A percentile compares a stretch with the other conserved stretches of the same genome.
Evolutionary conservation across 2,113 vertebrate genomes (phyloP).

Genomic region (Puffinus mauretanicus): DNA sequence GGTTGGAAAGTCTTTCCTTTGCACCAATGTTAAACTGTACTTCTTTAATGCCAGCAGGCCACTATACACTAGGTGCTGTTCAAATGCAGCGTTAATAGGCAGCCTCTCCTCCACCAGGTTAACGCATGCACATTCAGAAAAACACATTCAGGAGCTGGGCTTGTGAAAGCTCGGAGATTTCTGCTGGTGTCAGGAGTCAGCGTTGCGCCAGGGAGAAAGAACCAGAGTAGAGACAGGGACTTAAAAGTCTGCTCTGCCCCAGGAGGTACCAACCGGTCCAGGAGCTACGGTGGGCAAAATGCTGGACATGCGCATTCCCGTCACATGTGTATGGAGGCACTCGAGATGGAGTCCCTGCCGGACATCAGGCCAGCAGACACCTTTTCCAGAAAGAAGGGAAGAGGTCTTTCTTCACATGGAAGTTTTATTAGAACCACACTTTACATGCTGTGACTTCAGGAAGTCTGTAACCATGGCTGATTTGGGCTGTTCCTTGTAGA

Average conservation of each 20-base stretch:
- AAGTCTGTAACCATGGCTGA: not conserved
- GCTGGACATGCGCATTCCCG: not conserved
- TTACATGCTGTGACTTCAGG: not conserved
- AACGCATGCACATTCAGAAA: not conserved
- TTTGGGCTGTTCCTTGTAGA: not conserved
- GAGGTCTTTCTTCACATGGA: not conserved
- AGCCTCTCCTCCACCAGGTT: not conserved
- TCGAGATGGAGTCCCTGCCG: not conserved
- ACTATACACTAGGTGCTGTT: not conserved
- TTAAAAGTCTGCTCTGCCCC: not conserved
- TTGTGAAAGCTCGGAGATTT: not conserved
- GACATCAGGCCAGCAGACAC: not conserved
- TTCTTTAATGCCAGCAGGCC: not conserved
- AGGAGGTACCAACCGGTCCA: not conserved
- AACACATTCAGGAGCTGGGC: not conserved
- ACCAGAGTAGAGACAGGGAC: not conserved
- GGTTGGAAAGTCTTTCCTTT: not conserved
- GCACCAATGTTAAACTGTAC: not conserved
- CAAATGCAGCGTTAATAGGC: not conserved
- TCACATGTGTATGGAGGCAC: not conserved
- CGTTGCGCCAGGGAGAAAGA: not conserved
- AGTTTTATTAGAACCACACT: not conserved
- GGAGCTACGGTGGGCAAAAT: not conserved
- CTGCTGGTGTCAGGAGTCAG: not conserved
- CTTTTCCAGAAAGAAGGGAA: not conserved